These are phyloP conservation scores for Ganaspis brasiliensis DNA, from an alignment of 2,888 invertebrate genomes.

Conservation along the genomic window DNA sequence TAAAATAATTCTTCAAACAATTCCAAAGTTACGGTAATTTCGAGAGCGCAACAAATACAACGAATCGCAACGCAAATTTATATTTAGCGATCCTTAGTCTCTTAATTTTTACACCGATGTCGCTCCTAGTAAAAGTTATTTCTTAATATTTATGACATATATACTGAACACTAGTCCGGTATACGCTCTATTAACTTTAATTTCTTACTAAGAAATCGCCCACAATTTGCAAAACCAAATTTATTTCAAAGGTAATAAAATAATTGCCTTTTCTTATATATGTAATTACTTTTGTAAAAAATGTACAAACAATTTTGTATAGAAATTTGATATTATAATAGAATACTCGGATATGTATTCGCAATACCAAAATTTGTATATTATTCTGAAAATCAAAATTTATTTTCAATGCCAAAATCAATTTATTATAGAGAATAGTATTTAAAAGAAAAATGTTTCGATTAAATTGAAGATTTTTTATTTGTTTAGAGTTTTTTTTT, in stretches of 20 bases:
- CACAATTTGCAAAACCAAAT: slow-evolving; percentile 30
- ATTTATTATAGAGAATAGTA: too few relatives aligned
- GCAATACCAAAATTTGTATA: too few relatives aligned
- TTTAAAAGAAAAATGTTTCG: too few relatives aligned
- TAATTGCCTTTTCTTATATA: background rate
- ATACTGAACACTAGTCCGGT: slow-evolving; percentile 76
- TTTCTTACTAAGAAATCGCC: slow-evolving; percentile 21
- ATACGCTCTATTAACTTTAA: slow-evolving; percentile 72
- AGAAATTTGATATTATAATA: too few relatives aligned
- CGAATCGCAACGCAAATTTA: slow-evolving; percentile 22
- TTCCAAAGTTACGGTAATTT: slow-evolving; percentile 3
- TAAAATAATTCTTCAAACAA: background rate
- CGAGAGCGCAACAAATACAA: slow-evolving; percentile 22
- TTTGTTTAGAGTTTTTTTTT: too few relatives aligned
- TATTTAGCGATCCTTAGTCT: slow-evolving; percentile 26
- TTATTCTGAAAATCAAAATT: too few relatives aligned
- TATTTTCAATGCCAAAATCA: too few relatives aligned
- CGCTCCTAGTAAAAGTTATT: slow-evolving; percentile 33
- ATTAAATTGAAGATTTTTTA: too few relatives aligned
- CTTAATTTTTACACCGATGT: background rate
- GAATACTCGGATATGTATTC: too few relatives aligned
- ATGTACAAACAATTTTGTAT: background rate
- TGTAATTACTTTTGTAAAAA: background rate
- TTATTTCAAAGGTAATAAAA: background rate
- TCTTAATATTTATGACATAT: slow-evolving; percentile 45